Conservation (phyloP, 1,140 invertebrate species). For the Pogonomyrmex barbatus region DNA sequence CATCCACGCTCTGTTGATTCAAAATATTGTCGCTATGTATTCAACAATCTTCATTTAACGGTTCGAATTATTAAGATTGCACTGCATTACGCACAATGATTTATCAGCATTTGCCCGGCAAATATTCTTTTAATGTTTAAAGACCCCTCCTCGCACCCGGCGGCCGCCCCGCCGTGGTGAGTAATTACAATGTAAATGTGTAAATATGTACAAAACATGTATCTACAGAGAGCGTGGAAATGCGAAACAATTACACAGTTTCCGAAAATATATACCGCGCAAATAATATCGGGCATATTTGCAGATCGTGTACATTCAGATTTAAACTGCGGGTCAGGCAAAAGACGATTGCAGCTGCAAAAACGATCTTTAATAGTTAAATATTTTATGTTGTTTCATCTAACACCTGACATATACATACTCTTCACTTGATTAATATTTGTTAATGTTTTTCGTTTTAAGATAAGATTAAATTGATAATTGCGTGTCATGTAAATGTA, state of each 20-base stretch:
- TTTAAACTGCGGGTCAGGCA: slow-evolving; percentile 19
- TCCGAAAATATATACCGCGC: slow-evolving; percentile 62
- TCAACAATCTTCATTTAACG: slow-evolving; percentile 60
- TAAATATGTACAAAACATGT: slow-evolving; percentile 67
- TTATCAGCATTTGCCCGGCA: slow-evolving; percentile 64
- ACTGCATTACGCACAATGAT: slow-evolving; percentile 62
- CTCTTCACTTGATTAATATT: neutral
- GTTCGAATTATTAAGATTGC: slow-evolving; percentile 63
- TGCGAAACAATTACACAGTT: slow-evolving; percentile 62
- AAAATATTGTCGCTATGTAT: slow-evolving; percentile 62
- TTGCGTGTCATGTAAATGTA: neutral
- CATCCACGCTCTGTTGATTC: slow-evolving; percentile 50
- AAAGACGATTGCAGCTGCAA: slow-evolving; percentile 48
- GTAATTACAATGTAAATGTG: slow-evolving; percentile 65
- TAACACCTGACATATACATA: neutral
- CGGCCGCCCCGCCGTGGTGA: slow-evolving; percentile 36
- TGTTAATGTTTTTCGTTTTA: neutral
- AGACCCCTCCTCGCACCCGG: slow-evolving; percentile 32
- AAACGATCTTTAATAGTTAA: slow-evolving; percentile 24
- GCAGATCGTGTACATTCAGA: slow-evolving; percentile 42
- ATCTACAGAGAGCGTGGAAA: slow-evolving; percentile 63
- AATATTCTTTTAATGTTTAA: slow-evolving; percentile 68
- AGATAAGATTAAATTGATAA: slow-evolving; percentile 8
- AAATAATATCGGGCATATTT: slow-evolving; percentile 57
- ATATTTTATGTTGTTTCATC: slow-evolving; percentile 16